Conservation (phyloP, 2,888 invertebrate genomes). For the Hirudinaria manillensis region DNA sequence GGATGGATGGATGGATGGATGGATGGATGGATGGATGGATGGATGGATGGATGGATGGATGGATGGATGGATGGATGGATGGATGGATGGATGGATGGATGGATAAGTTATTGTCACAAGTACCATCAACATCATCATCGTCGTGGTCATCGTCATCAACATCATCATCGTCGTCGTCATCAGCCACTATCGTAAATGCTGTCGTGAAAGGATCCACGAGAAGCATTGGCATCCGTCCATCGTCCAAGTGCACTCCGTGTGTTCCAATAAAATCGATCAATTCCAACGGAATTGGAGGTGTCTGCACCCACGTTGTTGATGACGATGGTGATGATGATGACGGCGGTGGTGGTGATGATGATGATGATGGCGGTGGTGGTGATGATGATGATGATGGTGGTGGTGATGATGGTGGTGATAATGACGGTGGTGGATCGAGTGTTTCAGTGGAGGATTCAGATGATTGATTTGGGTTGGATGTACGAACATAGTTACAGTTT, state of each 20-base stretch:
- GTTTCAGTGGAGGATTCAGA: neutral
- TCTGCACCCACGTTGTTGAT: too few relatives aligned
- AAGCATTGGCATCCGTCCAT: too few relatives aligned
- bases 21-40: too few relatives aligned
- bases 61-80: too few relatives aligned
- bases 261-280: too few relatives aligned
- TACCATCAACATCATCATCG: neutral
- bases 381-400: slow-evolving; percentile 10
- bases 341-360: neutral
- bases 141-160: slow-evolving; percentile 23
- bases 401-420: slow-evolving; percentile 21
- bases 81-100: too few relatives aligned
- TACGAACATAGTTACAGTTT: too few relatives aligned
- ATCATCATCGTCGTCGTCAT: slow-evolving; percentile 19
- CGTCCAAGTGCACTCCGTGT: too few relatives aligned
- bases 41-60: too few relatives aligned
- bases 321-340: slow-evolving; percentile 10
- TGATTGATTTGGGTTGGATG: neutral
- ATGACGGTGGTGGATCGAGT: neutral
- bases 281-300: too few relatives aligned
- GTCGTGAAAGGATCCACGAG: too few relatives aligned
- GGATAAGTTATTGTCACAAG: neutral
- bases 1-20: too few relatives aligned
- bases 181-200: slow-evolving; percentile 3
- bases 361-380: neutral